These are phyloP conservation scores for Volucella zonaria DNA, from an alignment of 2,888 invertebrate species.

Conservation along the genomic window DNA sequence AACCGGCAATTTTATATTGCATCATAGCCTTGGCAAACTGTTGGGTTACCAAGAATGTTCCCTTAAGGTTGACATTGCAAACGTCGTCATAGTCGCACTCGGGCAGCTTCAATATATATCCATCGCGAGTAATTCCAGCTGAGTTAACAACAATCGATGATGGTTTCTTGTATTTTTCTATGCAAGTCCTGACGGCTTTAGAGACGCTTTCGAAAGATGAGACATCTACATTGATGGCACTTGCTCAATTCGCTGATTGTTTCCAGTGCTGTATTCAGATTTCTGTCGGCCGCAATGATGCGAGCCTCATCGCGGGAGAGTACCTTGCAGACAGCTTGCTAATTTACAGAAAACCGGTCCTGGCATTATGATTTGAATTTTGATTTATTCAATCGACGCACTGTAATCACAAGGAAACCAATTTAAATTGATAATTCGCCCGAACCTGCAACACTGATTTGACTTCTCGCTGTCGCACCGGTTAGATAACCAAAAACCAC, in stretches of 20 bases:
- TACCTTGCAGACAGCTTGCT: slow-evolving; percentile 89
- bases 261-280: slow-evolving; percentile 87
- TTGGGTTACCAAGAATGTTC: slow-evolving; percentile 92
- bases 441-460: not conserved
- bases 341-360: slow-evolving; percentile 80
- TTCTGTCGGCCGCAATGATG: slow-evolving; percentile 89
- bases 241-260: slow-evolving; percentile 85
- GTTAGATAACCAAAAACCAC: slow-evolving; percentile 55
- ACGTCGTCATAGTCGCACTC: slow-evolving; percentile 92
- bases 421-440: not conserved
- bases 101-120: slow-evolving; percentile 91
- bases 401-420: not conserved
- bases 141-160: slow-evolving; percentile 94
- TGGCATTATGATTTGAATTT: slow-evolving; percentile 77
- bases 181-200: slow-evolving; percentile 84
- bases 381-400: not conserved
- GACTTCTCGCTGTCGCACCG: not conserved
- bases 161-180: slow-evolving; percentile 86
- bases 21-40: slow-evolving; percentile 90
- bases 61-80: slow-evolving; percentile 94
- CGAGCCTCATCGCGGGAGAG: slow-evolving; percentile 92
- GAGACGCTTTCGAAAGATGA: slow-evolving; percentile 86
- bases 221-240: slow-evolving; percentile 88
- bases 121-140: slow-evolving; percentile 94
- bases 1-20: slow-evolving; percentile 86